Conservation (phyloP, 2,797 vertebrate genomes). For the Silurus aristotelis region DNA sequence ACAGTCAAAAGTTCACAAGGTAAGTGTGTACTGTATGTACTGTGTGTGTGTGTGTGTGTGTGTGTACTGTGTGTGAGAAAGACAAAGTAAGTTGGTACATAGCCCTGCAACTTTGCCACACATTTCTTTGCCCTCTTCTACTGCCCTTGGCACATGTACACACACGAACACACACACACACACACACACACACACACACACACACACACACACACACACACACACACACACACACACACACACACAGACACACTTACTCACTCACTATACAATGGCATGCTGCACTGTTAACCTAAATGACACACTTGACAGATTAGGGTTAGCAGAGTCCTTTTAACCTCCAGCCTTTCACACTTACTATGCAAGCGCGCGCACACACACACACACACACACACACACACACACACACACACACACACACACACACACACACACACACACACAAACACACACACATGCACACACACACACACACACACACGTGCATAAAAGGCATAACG, state of each 20-base stretch:
- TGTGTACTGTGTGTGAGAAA: background rate
- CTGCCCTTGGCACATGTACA: conserved; percentile 31
- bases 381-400: background rate
- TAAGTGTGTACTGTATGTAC: conserved; percentile 39
- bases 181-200: conserved; percentile 28
- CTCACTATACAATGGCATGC: conserved; percentile 22
- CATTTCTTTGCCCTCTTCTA: conserved; percentile 13
- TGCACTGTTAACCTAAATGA: background rate
- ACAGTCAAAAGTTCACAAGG: conserved; percentile 53
- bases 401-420: background rate
- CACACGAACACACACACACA: conserved; percentile 26
- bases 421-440: background rate
- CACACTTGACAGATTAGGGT: conserved; percentile 7
- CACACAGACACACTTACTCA: conserved; percentile 15
- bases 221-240: conserved; percentile 14
- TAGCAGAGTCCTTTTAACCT: conserved; percentile 17
- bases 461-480: conserved; percentile 43
- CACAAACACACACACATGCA: conserved; percentile 44
- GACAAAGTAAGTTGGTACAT: background rate
- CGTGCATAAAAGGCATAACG: too few species aligned
- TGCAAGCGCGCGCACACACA: background rate
- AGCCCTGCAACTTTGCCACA: conserved; percentile 27
- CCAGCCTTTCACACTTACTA: background rate
- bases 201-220: conserved; percentile 29
- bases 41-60: background rate